Base-by-base conservation (phyloP, 1,140 invertebrate species). In the Anadara kagoshimensis region DNA sequence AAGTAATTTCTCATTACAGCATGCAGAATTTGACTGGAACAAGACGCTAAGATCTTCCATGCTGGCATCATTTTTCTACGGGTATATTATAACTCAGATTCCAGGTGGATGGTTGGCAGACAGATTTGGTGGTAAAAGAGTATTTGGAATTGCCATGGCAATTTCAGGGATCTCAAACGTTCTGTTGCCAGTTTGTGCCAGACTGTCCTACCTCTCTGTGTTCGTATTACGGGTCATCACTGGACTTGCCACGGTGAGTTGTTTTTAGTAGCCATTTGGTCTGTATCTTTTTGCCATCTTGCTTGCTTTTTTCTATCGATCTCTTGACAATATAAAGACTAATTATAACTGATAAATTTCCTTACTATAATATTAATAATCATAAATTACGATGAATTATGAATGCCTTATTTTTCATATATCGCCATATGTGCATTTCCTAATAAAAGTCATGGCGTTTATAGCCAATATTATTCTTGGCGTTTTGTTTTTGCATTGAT, bases 61-160 rank as follows among this genome's bases (percentile, higher is more conserved):
- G 29, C 87, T 97, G 22, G 94, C 95, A 81, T 95, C 95, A 0
- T 97, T 97, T 89, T 97, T 97, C 78, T 94, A 93, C 90, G 93
- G 93, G 0, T 93, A 94, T 82, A 91, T 92, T 91, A 16, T 93
- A 90, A 79, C 93, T 92, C 93, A 96, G 88, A 89, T 97, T 53
- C 95, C 95, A 0, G 94, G 94, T 11, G 86, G 86, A 4, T 88
- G 93, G 94, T 22, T 83, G 51, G 65, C 79, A 78, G 93, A 94
- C 76, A 94, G 78, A 41, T 88, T 82, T 76, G 88, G 89, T 5
- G 85, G 83, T n/a, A 89, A 88, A n/a, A 69, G 79, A 14, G 83
- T 88, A 0, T 69, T 88, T 29, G 71, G 78, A 5, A 65, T 64
- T n/a, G 69, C 63, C 3, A 71, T 85, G 62, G 49, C 72, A 24